phyloP scores from a whole-genome alignment of 2,888 invertebrate genomes.

The Zaprionus bogoriensis region DNA sequence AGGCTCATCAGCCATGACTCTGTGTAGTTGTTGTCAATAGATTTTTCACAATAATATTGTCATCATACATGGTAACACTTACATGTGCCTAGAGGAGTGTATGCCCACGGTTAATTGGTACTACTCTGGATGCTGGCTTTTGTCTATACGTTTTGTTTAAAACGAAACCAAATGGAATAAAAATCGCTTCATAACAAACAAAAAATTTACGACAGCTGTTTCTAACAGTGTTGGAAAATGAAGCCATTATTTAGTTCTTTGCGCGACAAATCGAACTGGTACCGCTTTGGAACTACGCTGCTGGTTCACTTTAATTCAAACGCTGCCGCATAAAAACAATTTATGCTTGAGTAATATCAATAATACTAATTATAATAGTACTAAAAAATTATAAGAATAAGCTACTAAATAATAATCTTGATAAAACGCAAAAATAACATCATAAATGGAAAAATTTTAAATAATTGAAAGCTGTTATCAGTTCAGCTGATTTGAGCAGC shows the following conservation, averaged over 20 bases:
- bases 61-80: neutral
- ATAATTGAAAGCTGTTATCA: too few relatives aligned
- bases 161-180: constrained; percentile 15
- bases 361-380: too few relatives aligned
- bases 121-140: neutral
- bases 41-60: neutral
- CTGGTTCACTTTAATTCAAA: neutral
- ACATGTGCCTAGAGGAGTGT: constrained; percentile 2
- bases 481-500: too few relatives aligned
- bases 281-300: neutral
- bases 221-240: constrained; percentile 28
- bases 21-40: neutral
- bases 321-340: too few relatives aligned
- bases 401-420: too few relatives aligned
- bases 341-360: too few relatives aligned
- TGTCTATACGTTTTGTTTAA: neutral
- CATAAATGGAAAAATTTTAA: too few relatives aligned
- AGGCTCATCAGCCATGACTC: constrained; percentile 43
- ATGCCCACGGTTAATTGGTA: neutral
- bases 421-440: neutral
- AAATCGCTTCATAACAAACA: constrained; percentile 49
- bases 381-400: too few relatives aligned
- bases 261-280: neutral
- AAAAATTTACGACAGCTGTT: constrained; percentile 46
- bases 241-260: neutral